These are phyloP conservation scores for Drosophila trapezifrons DNA, from an alignment of 1,140 invertebrate species.

Conservation along the genomic window DNA sequence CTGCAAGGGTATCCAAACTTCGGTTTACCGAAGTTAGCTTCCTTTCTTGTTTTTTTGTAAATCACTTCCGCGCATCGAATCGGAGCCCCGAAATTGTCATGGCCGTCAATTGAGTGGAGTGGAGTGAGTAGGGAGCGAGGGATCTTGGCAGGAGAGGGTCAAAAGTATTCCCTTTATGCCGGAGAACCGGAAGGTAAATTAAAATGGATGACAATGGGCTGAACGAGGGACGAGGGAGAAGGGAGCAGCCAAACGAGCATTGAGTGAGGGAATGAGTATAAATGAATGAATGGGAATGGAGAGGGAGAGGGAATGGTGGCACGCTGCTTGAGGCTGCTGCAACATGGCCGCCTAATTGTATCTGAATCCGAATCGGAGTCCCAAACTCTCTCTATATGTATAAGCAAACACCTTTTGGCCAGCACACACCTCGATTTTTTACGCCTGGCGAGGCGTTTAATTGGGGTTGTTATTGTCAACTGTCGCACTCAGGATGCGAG, in stretches of 20 bases:
- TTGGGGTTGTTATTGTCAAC: slow-evolving; percentile 68
- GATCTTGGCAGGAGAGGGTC: slow-evolving; percentile 23
- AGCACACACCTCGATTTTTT: slow-evolving; percentile 60
- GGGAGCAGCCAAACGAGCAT: slow-evolving; percentile 70
- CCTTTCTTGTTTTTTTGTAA: slow-evolving; percentile 49
- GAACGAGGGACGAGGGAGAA: slow-evolving; percentile 28
- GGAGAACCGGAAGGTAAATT: slow-evolving; percentile 78
- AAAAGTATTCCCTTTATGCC: slow-evolving; percentile 32
- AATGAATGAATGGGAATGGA: slow-evolving; percentile 7
- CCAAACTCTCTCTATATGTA: background rate
- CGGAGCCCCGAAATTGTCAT: slow-evolving; percentile 72
- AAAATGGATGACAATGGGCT: slow-evolving; percentile 81
- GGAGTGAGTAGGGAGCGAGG: background rate
- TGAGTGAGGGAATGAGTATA: slow-evolving; percentile 58
- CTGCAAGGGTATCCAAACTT: too few relatives aligned
- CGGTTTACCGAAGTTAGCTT: too few relatives aligned
- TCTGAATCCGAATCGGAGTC: slow-evolving; percentile 15
- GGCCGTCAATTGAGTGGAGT: slow-evolving; percentile 67
- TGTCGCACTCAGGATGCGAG: slow-evolving; percentile 26
- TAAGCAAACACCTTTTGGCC: slow-evolving; percentile 73
- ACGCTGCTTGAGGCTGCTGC: slow-evolving; percentile 48
- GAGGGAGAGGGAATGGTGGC: slow-evolving; percentile 26
- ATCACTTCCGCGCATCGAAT: slow-evolving; percentile 80
- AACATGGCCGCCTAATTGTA: slow-evolving; percentile 49
- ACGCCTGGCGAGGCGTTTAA: slow-evolving; percentile 71